Base-by-base conservation (phyloP, 2,797 vertebrate genomes). In the Acrossocheilus wenchowensis region DNA sequence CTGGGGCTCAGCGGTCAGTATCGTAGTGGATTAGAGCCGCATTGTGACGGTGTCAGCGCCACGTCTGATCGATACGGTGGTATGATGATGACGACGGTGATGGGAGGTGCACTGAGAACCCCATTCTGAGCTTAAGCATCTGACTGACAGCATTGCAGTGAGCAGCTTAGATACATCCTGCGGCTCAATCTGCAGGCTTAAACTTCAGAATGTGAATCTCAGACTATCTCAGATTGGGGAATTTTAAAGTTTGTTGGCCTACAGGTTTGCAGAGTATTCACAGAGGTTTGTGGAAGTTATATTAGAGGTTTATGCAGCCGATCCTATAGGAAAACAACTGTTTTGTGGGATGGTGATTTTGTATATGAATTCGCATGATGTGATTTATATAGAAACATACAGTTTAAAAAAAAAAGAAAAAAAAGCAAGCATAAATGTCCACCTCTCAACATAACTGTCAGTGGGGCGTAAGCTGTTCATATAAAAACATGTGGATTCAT, bases 1-100 rank as follows among this genome's bases (percentile, higher is more conserved):
- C 87, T 84, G 21, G 45, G 72, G 85, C 78, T 86, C 85, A 81
- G 85, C 62, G 85, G 85, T 78, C 85, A 84, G 77, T 52, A 82
- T 89, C 80, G 77, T 73, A 88, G 85, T 88, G 88, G 90, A 90
- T 90, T 90, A 90, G 80, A 84, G 87, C 11, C 0, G 54, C 77
- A 88, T 89, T 88, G 88, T 88, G 87, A 82, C 23, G 50, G 74
- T 68, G 41, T 86, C 77, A 81, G 75, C 23, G 43, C 41, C 12
- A 14, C 60, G 66, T 60, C 11, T 7, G 83, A 88, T 90, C 88
- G 85, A 90, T 86, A 68, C 8, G 45, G 50, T 48, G 23, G 72
- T 79, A 17, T 78, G 60, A 68, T 77, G 57, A 64, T 78, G 60
- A 52, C 30, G n/a, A 43, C 41, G 43, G 52, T 86, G 83, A 88